Percentiles rank a stretch among this genome's conserved stretches.
Evolutionary conservation across 2,113 vertebrate species (phyloP).

Genomic region (Dinomys branickii): DNA sequence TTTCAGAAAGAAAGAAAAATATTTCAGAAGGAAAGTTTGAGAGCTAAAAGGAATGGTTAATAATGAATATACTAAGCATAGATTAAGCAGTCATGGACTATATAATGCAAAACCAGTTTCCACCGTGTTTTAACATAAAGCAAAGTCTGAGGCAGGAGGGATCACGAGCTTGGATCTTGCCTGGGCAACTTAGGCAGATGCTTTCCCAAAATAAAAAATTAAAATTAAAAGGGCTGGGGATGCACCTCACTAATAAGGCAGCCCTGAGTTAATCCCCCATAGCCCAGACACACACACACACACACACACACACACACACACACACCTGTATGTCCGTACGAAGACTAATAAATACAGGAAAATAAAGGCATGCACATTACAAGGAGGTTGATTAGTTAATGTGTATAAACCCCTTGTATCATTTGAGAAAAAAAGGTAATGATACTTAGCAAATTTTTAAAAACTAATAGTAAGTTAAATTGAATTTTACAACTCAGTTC

Average conservation of each 20-base stretch:
- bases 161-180: background rate
- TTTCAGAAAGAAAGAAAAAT: background rate
- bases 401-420: background rate
- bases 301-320: background rate
- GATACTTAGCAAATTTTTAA: background rate
- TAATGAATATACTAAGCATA: background rate
- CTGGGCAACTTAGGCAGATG: background rate
- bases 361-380: background rate
- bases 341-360: background rate
- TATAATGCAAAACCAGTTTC: background rate
- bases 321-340: background rate
- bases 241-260: background rate
- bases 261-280: background rate
- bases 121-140: background rate
- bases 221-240: background rate
- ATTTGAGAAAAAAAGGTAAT: background rate
- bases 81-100: background rate
- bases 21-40: background rate
- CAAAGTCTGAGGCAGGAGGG: background rate
- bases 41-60: background rate
- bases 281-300: background rate
- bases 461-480: background rate
- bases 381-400: background rate
- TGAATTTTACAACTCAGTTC: constrained; percentile 24
- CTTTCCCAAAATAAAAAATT: background rate